Conservation (phyloP, 2,797 vertebrate genomes). For the Spea hammondii region DNA sequence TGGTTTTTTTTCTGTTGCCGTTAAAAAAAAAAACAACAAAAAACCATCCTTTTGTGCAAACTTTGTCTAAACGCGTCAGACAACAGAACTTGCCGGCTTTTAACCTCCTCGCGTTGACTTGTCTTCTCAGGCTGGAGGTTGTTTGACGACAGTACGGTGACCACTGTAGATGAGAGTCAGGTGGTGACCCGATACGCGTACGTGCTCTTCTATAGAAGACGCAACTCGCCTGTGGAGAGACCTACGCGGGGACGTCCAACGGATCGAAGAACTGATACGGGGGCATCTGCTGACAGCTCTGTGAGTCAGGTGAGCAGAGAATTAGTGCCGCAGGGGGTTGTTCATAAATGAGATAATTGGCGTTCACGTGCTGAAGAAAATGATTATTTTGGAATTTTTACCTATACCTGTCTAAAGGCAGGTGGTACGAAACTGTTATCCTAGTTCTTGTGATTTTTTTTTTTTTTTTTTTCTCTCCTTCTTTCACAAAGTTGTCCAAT, state of each 20-base stretch:
- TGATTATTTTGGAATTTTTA: no score
- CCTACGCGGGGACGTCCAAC: slow-evolving; percentile 73
- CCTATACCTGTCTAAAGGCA: no score
- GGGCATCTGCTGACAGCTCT: slow-evolving; percentile 75
- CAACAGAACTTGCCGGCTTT: neutral
- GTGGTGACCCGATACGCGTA: slow-evolving; percentile 96
- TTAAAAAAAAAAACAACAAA: no score
- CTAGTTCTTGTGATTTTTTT: no score
- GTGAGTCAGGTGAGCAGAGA: slow-evolving; percentile 87
- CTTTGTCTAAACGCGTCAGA: no score
- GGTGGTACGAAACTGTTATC: no score
- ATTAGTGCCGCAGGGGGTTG: neutral
- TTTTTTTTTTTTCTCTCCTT: no score
- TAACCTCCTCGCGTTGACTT: neutral
- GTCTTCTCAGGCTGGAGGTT: slow-evolving; percentile 86
- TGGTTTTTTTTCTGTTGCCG: no score
- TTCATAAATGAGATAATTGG: no score
- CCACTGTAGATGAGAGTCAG: slow-evolving; percentile 95
- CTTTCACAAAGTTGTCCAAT: no score
- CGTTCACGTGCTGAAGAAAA: no score
- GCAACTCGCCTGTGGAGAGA: slow-evolving; percentile 95
- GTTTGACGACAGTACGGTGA: slow-evolving; percentile 97
- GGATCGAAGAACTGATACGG: slow-evolving; percentile 72
- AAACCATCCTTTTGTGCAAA: neutral
- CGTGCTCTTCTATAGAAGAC: slow-evolving; percentile 93